These are phyloP conservation scores for Coccyzus lansbergi DNA, from an alignment of 2,797 vertebrate genomes.

Conservation along the genomic window DNA sequence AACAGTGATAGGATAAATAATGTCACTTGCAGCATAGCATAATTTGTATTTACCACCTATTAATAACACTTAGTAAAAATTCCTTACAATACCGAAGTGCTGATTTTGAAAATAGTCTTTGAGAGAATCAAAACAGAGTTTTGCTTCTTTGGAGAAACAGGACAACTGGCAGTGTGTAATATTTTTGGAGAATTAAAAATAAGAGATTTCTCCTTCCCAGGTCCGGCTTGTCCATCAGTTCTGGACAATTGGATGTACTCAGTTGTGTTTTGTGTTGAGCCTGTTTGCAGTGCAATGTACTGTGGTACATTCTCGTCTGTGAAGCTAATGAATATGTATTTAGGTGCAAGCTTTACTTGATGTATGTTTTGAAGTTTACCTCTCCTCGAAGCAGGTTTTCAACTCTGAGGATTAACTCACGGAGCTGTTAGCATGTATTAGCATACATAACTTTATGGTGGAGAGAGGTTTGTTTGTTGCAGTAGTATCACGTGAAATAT, in stretches of 20 bases:
- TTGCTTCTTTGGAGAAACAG: neutral
- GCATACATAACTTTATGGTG: neutral
- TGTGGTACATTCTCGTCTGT: neutral
- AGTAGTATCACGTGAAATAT: neutral
- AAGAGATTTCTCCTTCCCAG: neutral
- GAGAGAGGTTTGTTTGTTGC: neutral
- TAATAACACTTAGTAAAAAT: neutral
- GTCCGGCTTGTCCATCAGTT: neutral
- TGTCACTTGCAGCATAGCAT: neutral
- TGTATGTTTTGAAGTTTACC: constrained; percentile 32
- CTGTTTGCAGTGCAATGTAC: neutral
- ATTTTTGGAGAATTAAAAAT: no score
- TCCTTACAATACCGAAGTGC: neutral
- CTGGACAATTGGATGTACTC: neutral
- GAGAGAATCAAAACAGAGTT: neutral
- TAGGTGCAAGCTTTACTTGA: neutral
- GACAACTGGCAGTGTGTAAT: neutral
- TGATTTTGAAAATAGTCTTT: neutral
- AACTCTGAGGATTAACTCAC: neutral
- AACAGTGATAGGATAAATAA: neutral
- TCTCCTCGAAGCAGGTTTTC: constrained; percentile 39
- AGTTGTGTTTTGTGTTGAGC: neutral
- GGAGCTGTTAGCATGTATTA: constrained; percentile 32
- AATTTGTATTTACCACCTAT: neutral
- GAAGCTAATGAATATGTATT: constrained; percentile 21